Evolutionary conservation across 2,888 invertebrate species (phyloP), one percentile per base, ranked within the genome.

Genomic region (Calameuta pallipes): DNA sequence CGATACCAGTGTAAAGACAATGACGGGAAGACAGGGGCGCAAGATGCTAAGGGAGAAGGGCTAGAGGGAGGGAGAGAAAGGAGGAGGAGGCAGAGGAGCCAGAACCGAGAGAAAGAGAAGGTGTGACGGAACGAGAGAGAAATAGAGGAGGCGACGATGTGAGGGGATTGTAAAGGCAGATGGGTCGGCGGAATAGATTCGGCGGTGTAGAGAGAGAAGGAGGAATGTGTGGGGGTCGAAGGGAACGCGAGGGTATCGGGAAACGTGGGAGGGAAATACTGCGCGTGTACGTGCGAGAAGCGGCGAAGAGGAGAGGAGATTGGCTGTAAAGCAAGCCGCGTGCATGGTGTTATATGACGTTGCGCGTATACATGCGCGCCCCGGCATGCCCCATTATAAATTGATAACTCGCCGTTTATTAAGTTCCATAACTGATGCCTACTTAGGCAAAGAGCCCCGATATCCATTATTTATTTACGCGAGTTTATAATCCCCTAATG

Each of bases 401-500:
- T 90, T 90, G 87, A 91, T 90, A 89, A 88, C 87, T 85, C 84
- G 87, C 83, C 89, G 89, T 90, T 91, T 91, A 91, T 91, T 91
- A 90, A 91, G 90, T 91, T 91, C 89, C 86, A 86, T 87, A 88
- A 90, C 89, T 87, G 88, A 90, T 88, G 89, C 87, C 86, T 88
- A 89, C 89, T 89, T 90, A 89, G 87, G 87, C 89, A 89, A 89
- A 89, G 89, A 90, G 89, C 89, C 86, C 85, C 89, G 87, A 90
- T 90, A 87, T 88, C 87, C 90, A 88, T 91, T 90, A 91, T 89
- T 91, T 91, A 91, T 91, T 91, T 89, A 91, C 87, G 85, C 82
- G 90, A 90, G 89, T 91, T 91, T 91, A 91, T 89, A 91, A 91
- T 91, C 89, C 90, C 88, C 87, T 89, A 89, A 89, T 88, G 87